phyloP scores from a whole-genome alignment of 2,113 vertebrate species.

The Calyptomena viridis region DNA sequence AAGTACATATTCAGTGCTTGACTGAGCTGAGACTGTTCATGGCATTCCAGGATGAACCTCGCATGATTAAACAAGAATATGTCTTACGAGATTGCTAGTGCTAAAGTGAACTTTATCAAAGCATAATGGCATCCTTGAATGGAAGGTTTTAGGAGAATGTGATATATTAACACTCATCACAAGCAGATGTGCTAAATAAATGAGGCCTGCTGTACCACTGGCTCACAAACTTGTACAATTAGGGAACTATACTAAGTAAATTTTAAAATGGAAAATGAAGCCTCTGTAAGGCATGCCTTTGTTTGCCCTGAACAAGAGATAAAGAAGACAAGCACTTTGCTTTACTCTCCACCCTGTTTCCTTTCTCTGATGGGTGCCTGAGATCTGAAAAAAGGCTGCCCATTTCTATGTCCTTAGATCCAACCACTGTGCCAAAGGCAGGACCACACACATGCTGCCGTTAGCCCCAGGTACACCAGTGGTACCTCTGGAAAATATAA shows the following conservation, averaged over 20 bases:
- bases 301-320: not conserved
- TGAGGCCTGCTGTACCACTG: not conserved
- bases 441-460: not conserved
- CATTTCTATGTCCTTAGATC: not conserved
- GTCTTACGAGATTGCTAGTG: not conserved
- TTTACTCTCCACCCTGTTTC: not conserved
- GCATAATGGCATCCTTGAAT: not conserved
- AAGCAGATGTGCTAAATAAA: constrained; percentile 5
- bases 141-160: not conserved
- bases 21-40: not conserved
- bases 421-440: not conserved
- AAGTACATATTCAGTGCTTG: not conserved
- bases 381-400: not conserved
- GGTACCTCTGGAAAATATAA: not conserved
- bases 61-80: not conserved
- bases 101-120: constrained; percentile 11
- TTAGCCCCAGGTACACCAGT: not conserved
- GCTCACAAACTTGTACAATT: not conserved
- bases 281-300: not conserved
- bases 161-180: not conserved
- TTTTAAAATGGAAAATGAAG: not conserved
- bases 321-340: not conserved
- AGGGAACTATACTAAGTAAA: not conserved
- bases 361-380: not conserved
- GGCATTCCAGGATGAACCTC: not conserved